phyloP scores from a whole-genome alignment of 2,113 vertebrate species.

The Nyctereutes procyonoides region DNA sequence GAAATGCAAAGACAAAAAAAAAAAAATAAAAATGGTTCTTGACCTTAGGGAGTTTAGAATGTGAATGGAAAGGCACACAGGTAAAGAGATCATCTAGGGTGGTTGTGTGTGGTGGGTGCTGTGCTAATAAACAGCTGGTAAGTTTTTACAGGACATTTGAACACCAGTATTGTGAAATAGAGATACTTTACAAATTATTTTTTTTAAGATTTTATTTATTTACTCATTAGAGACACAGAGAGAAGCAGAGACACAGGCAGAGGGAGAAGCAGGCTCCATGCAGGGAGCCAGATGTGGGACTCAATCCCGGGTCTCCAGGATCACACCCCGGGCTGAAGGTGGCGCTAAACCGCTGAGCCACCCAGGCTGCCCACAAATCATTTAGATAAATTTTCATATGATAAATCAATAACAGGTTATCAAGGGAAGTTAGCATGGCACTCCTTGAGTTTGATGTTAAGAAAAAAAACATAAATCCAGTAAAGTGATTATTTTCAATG shows the following conservation, averaged over 20 bases:
- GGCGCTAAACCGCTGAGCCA: no score
- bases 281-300: no score
- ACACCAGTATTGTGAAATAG: neutral
- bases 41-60: neutral
- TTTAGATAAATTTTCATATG: slow-evolving; percentile 1
- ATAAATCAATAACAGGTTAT: neutral
- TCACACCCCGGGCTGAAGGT: no score
- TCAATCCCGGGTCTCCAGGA: no score
- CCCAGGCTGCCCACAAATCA: neutral
- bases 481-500: neutral
- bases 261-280: no score
- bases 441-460: neutral
- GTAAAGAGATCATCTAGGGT: neutral
- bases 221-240: no score
- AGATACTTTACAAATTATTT: neutral
- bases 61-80: neutral
- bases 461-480: neutral
- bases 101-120: neutral
- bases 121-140: neutral
- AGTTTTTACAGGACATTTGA: neutral
- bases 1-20: slow-evolving; percentile 6
- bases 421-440: neutral
- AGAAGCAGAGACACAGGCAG: no score
- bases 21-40: neutral
- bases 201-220: no score